phyloP scores from a whole-genome alignment of 2,888 invertebrate species.

The Acanthacorydalis orientalis region DNA sequence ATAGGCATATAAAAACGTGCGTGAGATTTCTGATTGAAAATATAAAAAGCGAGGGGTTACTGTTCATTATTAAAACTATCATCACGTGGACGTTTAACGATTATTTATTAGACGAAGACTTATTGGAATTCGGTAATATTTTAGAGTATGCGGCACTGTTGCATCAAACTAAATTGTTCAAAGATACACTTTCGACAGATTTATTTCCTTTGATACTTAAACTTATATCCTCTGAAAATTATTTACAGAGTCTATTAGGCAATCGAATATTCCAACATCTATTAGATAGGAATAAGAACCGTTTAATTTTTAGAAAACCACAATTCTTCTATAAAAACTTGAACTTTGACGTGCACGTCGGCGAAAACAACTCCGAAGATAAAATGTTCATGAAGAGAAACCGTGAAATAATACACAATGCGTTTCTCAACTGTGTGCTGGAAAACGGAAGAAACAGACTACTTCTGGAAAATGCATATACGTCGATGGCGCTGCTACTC shows the following conservation, averaged over 20 bases:
- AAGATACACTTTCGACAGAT: constrained; percentile 28
- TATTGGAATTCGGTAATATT: constrained; percentile 33
- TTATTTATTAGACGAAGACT: constrained; percentile 24
- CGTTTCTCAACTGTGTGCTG: constrained; percentile 26
- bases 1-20: constrained; percentile 36
- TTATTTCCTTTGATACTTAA: constrained; percentile 30
- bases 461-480: constrained; percentile 36
- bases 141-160: constrained; percentile 33
- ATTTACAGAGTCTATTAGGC: constrained; percentile 33
- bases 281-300: constrained; percentile 36
- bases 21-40: constrained; percentile 32
- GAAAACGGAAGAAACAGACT: constrained; percentile 27
- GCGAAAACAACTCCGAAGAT: constrained; percentile 26
- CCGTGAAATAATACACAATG: constrained; percentile 30
- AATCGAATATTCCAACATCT: constrained; percentile 35
- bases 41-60: constrained; percentile 28
- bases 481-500: constrained; percentile 34
- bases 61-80: constrained; percentile 31
- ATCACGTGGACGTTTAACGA: constrained; percentile 31
- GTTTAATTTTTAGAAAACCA: constrained; percentile 29
- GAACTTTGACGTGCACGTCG: constrained; percentile 27
- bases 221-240: constrained; percentile 30
- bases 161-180: constrained; percentile 26
- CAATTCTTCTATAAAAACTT: constrained; percentile 29
- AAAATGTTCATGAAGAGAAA: constrained; percentile 32